Evolutionary conservation across 2,113 vertebrate species (phyloP), one percentile per base, ranked within the genome.

Genomic region (Lichenostomus cassidix): DNA sequence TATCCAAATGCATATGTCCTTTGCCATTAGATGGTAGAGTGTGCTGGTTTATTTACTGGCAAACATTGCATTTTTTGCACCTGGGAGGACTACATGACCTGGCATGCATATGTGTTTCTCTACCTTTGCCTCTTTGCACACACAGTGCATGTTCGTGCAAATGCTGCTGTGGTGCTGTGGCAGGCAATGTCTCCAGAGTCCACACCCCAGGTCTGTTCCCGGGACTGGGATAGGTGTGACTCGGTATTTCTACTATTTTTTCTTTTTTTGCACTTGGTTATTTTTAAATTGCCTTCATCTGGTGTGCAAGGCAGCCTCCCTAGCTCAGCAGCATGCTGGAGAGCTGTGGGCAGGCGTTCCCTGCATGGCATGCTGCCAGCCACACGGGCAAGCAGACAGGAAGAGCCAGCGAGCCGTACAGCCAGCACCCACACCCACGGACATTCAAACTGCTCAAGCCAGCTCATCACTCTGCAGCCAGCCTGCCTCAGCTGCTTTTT

Each of bases 401-500:
- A 75, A 81, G 94, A 87, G 67, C 84, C 8, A 10, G 80, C 11
- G 31, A 77, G 77, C 63, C 4, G 1, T 27, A 9, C 75, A 80
- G 80, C 70, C 67, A 71, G 69, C 84, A 74, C 84, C 87, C 88
- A 58, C 87, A 56, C 77, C 70, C 87, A 24, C 42, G 53, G 89
- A 87, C 81, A 37, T 62, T 64, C 28, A 60, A 69, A 73, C 75
- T 79, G 58, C 89, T 92, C 31, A 2, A 47, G 60, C 89, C 12
- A 3, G 65, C 81, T 95, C 89, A 59, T 92, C 77, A 9, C 67
- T 92, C 84, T 46, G 70, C 68, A 88, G 85, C 75, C 82, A 91
- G 85, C 83, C 83, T 67, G 79, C 92, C 56, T 94, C 92, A 93
- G 88, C 93, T 95, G 95, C 92, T 96, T 93, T 77, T 90, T 88